Base-by-base conservation (phyloP, 1,140 invertebrate species). In the Branchinecta lynchi region DNA sequence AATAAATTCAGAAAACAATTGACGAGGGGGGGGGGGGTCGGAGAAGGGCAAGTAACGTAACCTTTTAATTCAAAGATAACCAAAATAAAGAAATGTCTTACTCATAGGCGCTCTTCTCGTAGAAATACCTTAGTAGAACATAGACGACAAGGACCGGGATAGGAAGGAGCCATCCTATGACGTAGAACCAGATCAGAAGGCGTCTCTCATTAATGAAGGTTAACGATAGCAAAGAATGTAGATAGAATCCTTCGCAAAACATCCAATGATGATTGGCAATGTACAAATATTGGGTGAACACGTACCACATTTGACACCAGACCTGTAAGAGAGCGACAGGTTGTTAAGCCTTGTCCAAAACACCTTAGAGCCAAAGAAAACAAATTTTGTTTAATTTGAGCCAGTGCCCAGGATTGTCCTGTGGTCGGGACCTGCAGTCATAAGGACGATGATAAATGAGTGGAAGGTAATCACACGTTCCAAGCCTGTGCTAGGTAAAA, bases 211-310 rank as follows among this genome's bases (percentile, higher is more conserved):
- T 76, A 0, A 76, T 76, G 71, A 80, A 80, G 0, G 79, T 77
- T 15, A 77, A 72, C 5, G 79, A 77, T 8, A 81, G 74, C 32
- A 80, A 70, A 0, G 78, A 79, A 70, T 80, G 79, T 7, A 80
- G 75, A 71, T 80, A 81, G 15, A 81, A 74, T 3, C 79, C 80
- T 71, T 79, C 78, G 67, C 77, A 79, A 68, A 80, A 79, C 78
- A 79, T 80, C 79, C 79, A 80, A 65, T 77, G 76, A 72, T 79
- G 79, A 72, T 79, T 80, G 70, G 75, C 77, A 8, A 76, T 71
- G 0, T 78, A 76, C 8, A 77, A 71, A 69, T 78, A 80, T 46
- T 78, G 76, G 7, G 76, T 76, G 6, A 79, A 20, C 7, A 78
- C 74, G 70, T 80, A 78, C 7, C 79, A 32, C 0, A 74, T 71